Conservation (phyloP, 2,113 vertebrate genomes). For the Miniopterus natalensis region DNA sequence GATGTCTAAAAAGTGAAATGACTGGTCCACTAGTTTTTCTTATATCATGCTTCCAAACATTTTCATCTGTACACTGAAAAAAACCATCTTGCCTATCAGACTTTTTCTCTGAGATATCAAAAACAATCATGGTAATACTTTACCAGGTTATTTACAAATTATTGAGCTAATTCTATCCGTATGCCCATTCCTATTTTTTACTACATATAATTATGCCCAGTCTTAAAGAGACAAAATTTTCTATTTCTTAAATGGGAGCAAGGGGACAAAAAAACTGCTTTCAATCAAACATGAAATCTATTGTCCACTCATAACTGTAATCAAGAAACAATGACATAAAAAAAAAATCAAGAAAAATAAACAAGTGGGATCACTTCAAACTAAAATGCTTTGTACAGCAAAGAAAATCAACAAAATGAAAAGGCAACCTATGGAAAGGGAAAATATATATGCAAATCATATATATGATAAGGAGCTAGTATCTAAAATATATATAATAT, state of each 20-base stretch:
- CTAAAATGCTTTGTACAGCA: not conserved
- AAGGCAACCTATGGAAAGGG: not conserved
- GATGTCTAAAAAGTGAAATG: not conserved
- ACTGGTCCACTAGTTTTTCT: not conserved
- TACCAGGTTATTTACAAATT: not conserved
- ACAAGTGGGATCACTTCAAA: not conserved
- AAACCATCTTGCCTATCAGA: not conserved
- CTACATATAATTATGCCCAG: too few relatives aligned
- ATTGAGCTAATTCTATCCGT: not conserved
- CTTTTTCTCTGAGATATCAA: conserved; percentile 19
- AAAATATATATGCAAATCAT: not conserved
- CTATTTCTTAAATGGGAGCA: not conserved
- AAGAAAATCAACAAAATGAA: not conserved
- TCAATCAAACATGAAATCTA: not conserved
- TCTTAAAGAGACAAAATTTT: not conserved
- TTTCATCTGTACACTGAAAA: not conserved
- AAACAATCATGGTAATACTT: not conserved
- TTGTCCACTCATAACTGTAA: not conserved
- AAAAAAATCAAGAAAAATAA: not conserved
- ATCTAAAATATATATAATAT: not conserved
- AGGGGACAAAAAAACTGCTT: not conserved
- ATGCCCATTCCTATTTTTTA: not conserved
- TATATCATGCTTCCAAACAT: not conserved
- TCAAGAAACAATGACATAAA: not conserved
- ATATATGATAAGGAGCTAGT: not conserved